phyloP scores from a whole-genome alignment of 2,888 invertebrate genomes.

The Parelbella ahira region DNA sequence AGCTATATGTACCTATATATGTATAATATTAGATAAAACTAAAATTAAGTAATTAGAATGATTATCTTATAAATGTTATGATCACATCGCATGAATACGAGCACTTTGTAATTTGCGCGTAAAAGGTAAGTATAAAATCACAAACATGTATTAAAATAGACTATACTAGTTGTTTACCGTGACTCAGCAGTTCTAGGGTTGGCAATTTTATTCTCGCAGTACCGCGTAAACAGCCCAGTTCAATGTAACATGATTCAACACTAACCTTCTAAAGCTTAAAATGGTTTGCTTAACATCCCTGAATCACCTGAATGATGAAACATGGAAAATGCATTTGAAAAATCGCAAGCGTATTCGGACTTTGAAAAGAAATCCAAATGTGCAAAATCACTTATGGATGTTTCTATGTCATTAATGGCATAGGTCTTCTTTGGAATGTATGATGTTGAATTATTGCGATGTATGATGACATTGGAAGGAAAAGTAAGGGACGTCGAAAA shows the following conservation, averaged over 20 bases:
- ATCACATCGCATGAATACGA: no score
- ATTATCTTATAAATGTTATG: no score
- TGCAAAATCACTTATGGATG: constrained; percentile 3
- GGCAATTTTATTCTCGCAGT: constrained; percentile 13
- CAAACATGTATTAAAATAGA: not conserved
- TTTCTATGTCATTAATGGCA: not conserved
- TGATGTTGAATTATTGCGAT: not conserved
- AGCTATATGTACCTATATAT: no score
- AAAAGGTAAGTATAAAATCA: not conserved
- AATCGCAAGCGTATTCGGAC: constrained; percentile 1
- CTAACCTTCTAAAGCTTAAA: constrained; percentile 30
- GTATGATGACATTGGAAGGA: no score
- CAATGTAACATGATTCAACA: constrained; percentile 31
- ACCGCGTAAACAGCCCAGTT: constrained; percentile 27
- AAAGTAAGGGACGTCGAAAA: no score
- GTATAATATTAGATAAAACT: no score
- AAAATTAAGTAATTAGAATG: no score
- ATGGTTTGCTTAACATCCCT: constrained; percentile 31
- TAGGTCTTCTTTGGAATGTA: not conserved
- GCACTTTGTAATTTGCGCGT: no score
- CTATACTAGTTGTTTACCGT: not conserved
- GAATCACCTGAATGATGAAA: constrained; percentile 31
- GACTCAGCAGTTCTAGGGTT: not conserved
- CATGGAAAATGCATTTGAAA: constrained; percentile 18
- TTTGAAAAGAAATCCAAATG: constrained; percentile 1